Percentiles rank a stretch among this genome's conserved stretches.
These are phyloP conservation scores for Exocentrus adspersus DNA, from an alignment of 2,888 invertebrate species.

Conservation along the genomic window DNA sequence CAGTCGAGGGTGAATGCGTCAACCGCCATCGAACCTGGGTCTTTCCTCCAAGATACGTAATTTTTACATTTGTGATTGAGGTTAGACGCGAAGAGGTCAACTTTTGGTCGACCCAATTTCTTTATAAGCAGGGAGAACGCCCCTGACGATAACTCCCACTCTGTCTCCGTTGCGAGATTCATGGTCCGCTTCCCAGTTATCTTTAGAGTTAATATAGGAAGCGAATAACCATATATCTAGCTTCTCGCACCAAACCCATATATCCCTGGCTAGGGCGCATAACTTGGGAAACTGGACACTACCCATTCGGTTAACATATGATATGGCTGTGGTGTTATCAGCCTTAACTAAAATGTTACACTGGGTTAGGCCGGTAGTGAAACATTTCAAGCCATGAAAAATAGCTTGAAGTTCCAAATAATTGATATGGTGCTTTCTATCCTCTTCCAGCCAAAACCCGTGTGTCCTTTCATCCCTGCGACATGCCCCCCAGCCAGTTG, in stretches of 20 bases:
- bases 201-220: constrained; percentile 25
- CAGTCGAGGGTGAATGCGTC: constrained; percentile 48
- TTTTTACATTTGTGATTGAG: constrained; percentile 44
- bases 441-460: too few species aligned
- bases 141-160: not conserved
- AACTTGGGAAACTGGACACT: constrained; percentile 13
- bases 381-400: not conserved
- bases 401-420: not conserved
- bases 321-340: constrained; percentile 34
- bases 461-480: too few species aligned
- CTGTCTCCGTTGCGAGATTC: constrained; percentile 23
- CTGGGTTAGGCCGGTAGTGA: not conserved
- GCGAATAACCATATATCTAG: constrained; percentile 29
- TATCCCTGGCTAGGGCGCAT: not conserved
- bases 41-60: constrained; percentile 47
- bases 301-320: constrained; percentile 33
- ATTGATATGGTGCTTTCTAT: constrained; percentile 5
- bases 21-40: constrained; percentile 43
- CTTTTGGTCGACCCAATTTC: constrained; percentile 21
- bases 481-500: too few species aligned
- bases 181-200: constrained; percentile 29
- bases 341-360: constrained; percentile 24
- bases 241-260: constrained; percentile 33
- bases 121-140: constrained; percentile 19
- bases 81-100: constrained; percentile 34